These are phyloP conservation scores for Rhinoptilus africanus DNA, from an alignment of 2,113 vertebrate species.

Conservation along the genomic window DNA sequence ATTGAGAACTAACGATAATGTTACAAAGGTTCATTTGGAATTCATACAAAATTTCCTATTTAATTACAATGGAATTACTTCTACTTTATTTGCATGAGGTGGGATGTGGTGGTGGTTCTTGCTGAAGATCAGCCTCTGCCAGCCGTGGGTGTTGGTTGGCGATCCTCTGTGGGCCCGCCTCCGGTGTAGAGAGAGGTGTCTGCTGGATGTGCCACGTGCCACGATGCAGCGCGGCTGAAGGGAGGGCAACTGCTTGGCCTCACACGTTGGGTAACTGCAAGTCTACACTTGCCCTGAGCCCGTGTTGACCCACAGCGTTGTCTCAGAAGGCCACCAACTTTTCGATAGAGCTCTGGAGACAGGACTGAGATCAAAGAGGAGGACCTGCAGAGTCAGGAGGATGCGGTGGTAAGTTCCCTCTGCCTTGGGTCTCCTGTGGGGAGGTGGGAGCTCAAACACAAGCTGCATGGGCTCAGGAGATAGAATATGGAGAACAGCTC, in stretches of 20 bases:
- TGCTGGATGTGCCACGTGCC: not conserved
- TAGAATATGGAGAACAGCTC: not conserved
- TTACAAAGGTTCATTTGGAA: constrained; percentile 69
- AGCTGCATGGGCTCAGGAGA: not conserved
- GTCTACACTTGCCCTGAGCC: not conserved
- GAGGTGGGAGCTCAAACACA: not conserved
- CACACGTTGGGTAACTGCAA: fast-evolving
- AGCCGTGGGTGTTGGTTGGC: not conserved
- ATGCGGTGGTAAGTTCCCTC: not conserved
- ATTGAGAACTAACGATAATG: constrained; percentile 61
- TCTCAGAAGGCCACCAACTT: no score
- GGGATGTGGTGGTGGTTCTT: not conserved
- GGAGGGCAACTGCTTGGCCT: not conserved
- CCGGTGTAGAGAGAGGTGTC: fast-evolving
- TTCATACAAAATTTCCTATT: constrained; percentile 41
- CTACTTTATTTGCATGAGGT: not conserved
- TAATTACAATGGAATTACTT: constrained; percentile 58
- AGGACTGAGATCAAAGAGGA: not conserved
- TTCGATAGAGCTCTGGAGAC: not conserved
- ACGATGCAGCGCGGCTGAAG: not conserved
- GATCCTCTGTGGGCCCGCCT: not conserved
- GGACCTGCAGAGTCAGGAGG: not conserved
- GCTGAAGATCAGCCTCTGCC: not conserved
- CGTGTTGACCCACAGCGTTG: fast-evolving
- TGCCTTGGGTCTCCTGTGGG: not conserved